Evolutionary conservation across 2,888 invertebrate species (phyloP).

Genomic region (Prostheceraeus crozeri): DNA sequence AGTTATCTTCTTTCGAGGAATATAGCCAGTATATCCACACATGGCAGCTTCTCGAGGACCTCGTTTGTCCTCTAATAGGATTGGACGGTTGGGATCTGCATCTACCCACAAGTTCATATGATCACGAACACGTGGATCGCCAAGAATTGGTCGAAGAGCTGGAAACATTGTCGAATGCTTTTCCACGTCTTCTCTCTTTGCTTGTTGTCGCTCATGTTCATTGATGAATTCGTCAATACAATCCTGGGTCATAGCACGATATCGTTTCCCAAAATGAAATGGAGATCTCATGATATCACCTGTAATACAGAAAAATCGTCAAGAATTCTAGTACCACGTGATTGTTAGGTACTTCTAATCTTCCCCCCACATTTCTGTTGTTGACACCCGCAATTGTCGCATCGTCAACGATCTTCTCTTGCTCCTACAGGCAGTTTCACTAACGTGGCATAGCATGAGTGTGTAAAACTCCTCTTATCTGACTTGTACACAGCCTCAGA

Average conservation of each 20-base stretch:
- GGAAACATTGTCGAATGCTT: slow-evolving; percentile 46
- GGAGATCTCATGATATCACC: slow-evolving; percentile 55
- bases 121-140: slow-evolving; percentile 50
- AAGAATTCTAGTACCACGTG: no score
- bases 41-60: slow-evolving; percentile 52
- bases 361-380: no score
- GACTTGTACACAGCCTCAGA: no score
- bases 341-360: no score
- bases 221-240: slow-evolving; percentile 52
- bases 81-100: background rate
- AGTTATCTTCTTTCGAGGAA: slow-evolving; percentile 53
- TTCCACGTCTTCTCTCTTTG: slow-evolving; percentile 45
- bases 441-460: no score
- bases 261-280: slow-evolving; percentile 55
- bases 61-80: slow-evolving; percentile 48
- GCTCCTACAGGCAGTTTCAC: no score
- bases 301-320: no score
- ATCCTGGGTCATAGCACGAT: slow-evolving; percentile 53
- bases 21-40: slow-evolving; percentile 56
- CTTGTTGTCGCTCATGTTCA: slow-evolving; percentile 44
- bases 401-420: no score
- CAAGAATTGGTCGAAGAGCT: slow-evolving; percentile 47
- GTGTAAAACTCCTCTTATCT: no score
- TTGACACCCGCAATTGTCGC: no score
- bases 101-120: slow-evolving; percentile 44